phyloP scores from a whole-genome alignment of 2,888 invertebrate species.

The Tinea semifulvella region DNA sequence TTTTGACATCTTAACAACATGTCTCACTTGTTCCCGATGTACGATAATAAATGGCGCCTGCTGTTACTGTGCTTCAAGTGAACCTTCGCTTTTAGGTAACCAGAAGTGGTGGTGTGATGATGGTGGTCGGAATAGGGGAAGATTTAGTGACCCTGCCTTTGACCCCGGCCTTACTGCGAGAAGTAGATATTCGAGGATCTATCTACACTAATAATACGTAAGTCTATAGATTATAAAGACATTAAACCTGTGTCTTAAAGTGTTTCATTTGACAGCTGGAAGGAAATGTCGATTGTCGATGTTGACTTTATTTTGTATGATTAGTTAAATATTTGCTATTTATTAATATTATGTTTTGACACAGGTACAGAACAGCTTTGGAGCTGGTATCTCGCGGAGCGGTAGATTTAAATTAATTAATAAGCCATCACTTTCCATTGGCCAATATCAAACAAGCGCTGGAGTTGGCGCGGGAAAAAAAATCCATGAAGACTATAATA shows the following conservation, averaged over 20 bases:
- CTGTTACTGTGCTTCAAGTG: too few relatives aligned
- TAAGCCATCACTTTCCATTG: slow-evolving; percentile 83
- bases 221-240: too few relatives aligned
- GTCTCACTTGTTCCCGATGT: too few relatives aligned
- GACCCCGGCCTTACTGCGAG: slow-evolving; percentile 78
- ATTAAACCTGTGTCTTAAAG: too few relatives aligned
- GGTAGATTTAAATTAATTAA: slow-evolving; percentile 77
- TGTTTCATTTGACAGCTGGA: too few relatives aligned
- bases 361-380: slow-evolving; percentile 79
- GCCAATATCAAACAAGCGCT: slow-evolving; percentile 81
- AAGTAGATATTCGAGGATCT: slow-evolving; percentile 91
- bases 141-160: slow-evolving; percentile 80
- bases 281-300: too few relatives aligned
- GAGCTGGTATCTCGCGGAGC: slow-evolving; percentile 78
- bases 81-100: slow-evolving; percentile 81
- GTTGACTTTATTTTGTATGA: too few relatives aligned
- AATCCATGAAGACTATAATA: slow-evolving; percentile 89
- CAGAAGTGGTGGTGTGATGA: slow-evolving; percentile 80
- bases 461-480: slow-evolving; percentile 76
- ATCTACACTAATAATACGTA: slow-evolving; percentile 91
- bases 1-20: too few relatives aligned
- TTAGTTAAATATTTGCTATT: neutral
- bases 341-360: too few relatives aligned
- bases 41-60: too few relatives aligned
- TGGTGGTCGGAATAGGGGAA: slow-evolving; percentile 88